phyloP scores from a whole-genome alignment of 2,797 vertebrate species.

The Smutsia temminckii region DNA sequence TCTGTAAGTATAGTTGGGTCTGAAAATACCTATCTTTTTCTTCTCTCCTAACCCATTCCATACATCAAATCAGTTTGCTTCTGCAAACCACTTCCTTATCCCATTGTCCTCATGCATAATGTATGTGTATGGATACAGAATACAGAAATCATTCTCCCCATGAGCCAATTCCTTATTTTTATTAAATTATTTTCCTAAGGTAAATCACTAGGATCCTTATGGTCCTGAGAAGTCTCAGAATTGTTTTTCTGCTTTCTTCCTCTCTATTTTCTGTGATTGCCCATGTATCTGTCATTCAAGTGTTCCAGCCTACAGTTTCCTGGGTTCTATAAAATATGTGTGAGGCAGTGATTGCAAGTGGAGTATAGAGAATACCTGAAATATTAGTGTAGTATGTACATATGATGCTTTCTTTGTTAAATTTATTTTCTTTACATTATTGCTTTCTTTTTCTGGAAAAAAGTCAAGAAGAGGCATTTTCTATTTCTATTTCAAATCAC shows the following conservation, averaged over 20 bases:
- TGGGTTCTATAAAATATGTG: neutral
- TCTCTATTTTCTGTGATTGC: neutral
- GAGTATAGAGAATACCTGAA: neutral
- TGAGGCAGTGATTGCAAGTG: neutral
- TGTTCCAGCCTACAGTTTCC: neutral
- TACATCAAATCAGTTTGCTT: neutral
- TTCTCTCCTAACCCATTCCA: conserved; percentile 16
- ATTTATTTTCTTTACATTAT: conserved; percentile 13
- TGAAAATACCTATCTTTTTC: conserved; percentile 12
- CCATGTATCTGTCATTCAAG: neutral
- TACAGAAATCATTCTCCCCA: neutral
- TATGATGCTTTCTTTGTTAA: neutral
- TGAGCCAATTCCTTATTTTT: neutral
- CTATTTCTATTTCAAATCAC: conserved; percentile 34
- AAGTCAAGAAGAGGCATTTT: neutral
- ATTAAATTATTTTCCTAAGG: conserved; percentile 16
- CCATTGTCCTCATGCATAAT: neutral
- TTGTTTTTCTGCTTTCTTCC: conserved; percentile 30
- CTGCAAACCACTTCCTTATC: neutral
- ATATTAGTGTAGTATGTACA: neutral
- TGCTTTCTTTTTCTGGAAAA: neutral
- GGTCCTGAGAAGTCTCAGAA: conserved; percentile 17
- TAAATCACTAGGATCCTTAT: neutral
- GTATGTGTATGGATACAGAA: no score
- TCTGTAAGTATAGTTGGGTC: neutral